phyloP scores from a whole-genome alignment of 2,113 vertebrate genomes.

The Gavia stellata region DNA sequence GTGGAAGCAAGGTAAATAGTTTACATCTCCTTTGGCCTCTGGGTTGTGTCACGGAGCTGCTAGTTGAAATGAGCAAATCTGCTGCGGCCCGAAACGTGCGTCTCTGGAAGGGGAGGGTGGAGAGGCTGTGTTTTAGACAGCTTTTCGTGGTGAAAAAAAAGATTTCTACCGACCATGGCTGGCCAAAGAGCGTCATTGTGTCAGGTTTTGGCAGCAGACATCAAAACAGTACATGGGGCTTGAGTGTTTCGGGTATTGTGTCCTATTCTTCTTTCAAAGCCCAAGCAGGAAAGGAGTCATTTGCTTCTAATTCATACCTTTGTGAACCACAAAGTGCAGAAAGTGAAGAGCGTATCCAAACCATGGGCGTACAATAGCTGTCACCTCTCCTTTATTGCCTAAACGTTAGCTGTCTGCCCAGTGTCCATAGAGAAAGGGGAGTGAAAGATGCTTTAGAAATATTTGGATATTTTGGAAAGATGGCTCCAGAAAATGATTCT shows the following conservation, averaged over 20 bases:
- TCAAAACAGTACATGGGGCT: not conserved
- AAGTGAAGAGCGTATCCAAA: not conserved
- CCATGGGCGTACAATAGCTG: not conserved
- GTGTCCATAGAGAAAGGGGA: not conserved
- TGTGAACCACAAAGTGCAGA: not conserved
- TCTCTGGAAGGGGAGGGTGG: not conserved
- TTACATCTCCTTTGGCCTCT: slow-evolving; percentile 41
- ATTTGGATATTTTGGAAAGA: not conserved
- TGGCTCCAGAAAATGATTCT: not conserved
- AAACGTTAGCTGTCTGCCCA: not conserved
- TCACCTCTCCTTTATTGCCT: not conserved
- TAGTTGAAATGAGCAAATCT: not conserved
- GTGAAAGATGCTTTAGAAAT: not conserved
- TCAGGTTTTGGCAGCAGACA: not conserved
- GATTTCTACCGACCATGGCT: fast-evolving
- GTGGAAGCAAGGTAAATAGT: not conserved
- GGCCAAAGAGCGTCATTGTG: not conserved
- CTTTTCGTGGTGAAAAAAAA: not conserved
- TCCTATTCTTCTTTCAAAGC: not conserved
- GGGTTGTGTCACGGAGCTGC: slow-evolving; percentile 29
- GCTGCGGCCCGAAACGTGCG: fast-evolving
- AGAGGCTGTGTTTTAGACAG: not conserved
- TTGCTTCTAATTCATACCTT: not conserved
- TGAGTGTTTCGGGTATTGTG: not conserved
- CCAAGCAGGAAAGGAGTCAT: not conserved